Base-by-base conservation (phyloP, 2,888 invertebrate genomes). In the Acrobasis repandana region DNA sequence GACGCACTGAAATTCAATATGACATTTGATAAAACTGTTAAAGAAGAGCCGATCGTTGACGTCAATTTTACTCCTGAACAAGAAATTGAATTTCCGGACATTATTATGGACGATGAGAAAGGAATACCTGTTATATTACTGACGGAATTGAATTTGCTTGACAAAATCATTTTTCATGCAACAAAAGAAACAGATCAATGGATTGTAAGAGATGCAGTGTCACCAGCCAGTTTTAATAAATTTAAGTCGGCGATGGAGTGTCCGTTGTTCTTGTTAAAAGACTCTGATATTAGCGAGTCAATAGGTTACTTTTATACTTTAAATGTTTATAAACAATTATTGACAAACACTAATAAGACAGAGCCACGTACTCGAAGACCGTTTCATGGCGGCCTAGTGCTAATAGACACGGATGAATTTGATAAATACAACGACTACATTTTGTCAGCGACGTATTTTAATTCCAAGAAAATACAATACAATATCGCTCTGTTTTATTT, bases 361-460 rank as follows among this genome's bases (percentile, higher is more conserved):
- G 82, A 82, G n/a, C 82, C 82, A 9, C 75, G 77, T 9, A 79
- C 79, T 18, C 68, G 80, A 36, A 70, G 66, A 64, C 74, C 70
- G 3, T 81, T 72, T 62, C 72, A 76, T 33, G 80, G 80, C 0
- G 82, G 80, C 4, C 68, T 82, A n/a, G 80, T 81, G 56, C 64
- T 80, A 2, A 69, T 67, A 56, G 78, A 76, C 47, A 72, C 71
- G 0, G 67, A 74, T 43, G 65, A 76, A 16, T 83, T 80, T 58
- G 82, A 83, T 56, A 72, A 67, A 65, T 83, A 83, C 62, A 83
- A 83, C 49, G 82, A 83, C 52, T 83, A 76, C 62, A 68, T 83
- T 68, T 57, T 83, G 57, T 72, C 83, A 0, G 75, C 74, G 9
- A 83, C 80, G 2, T 83, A 83, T 62, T 83, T 83, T 58, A 57